Base-by-base conservation (phyloP, 2,797 vertebrate genomes). In the Propithecus deckenii region DNA sequence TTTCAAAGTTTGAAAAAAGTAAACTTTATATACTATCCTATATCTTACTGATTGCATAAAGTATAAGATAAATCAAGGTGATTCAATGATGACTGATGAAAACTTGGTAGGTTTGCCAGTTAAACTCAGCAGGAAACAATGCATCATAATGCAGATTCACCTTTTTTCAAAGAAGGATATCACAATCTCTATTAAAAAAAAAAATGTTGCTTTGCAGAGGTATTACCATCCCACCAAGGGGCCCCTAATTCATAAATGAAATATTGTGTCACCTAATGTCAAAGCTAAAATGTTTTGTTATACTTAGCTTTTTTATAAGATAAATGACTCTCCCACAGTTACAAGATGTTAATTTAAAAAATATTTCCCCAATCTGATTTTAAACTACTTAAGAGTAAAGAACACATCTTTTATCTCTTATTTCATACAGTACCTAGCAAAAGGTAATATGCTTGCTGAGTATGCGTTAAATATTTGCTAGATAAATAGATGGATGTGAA, bases 1-100 rank as follows among this genome's bases (percentile, higher is more conserved):
- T 81, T 93, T 90, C 79, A 94, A 95, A 93, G 6, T 80, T 69
- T 71, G 35, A 86, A 96, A 89, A 95, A 86, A 72, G 12, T 23
- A 69, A 89, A 80, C 59, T 55, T 61, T 88, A 76, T 41, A 63
- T 5, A 67, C 25, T 86, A 10, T 81, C 32, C 65, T 93, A 13
- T 50, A 80, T 32, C 46, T 63, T 86, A 96, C 46, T 48, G 32
- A 89, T 23, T 65, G 5, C 32, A 90, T 46, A 72, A 91, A 72
- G 46, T 76, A 61, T 50, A 74, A 95, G 69, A 87, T n/a, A 84
- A 79, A 23, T 41, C 52, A 52, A 50, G 32, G 43, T 86, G 35
- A 89, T 41, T 96, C 55, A 75, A 50, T n/a, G 63, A 92, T 41
- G 30, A 85, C 2, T 55, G 74, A 72, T 61, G 43, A 95, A 84